Base-by-base conservation (phyloP, 2,797 vertebrate species). In the Sylvia borin region DNA sequence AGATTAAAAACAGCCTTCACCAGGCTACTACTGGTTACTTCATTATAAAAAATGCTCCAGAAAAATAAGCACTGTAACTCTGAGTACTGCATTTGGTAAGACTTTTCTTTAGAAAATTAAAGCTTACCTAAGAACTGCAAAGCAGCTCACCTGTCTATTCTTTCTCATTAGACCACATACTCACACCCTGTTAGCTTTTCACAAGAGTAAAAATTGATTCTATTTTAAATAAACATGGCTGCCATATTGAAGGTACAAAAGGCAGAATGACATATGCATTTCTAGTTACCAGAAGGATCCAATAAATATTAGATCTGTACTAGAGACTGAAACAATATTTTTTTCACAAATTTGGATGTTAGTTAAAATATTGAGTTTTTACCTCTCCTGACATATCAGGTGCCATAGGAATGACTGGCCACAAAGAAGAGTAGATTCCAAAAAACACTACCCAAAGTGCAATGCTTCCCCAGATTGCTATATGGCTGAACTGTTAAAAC, bases 311-410 rank as follows among this genome's bases (percentile, higher is more conserved):
- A 86, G 29, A 16, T 19, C 18, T 25, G 4, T 64, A 74, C 7
- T 43, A 47, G 71, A 87, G n/a, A 94, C 7, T 58, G 21, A 65
- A 92, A 70, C 19, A 79, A 0, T 40, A 40, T 70, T 67, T 80
- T 90, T 36, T 47, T 20, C 51, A 61, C 9, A 91, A 31, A 88
- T 50, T 60, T 5, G 2, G 42, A 45, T 22, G 53, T 70, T 67
- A 94, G 15, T 90, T 81, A 95, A 94, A 88, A 92, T 19, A 50
- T 8, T n/a, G n/a, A n/a, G 95, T 34, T 50, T 93, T 98, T 99
- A 99, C 99, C 99, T 99, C 98, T 98, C 99, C 99, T 62, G 99
- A 99, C 99, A 99, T 99, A 97, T 99, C 99, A 7, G 99, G 99
- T 94, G 99, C 99, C 97, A 99, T 97, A 16, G 99, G 98, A 95